Evolutionary conservation across 2,888 invertebrate genomes (phyloP).

Genomic region (Parnassius glacialis): DNA sequence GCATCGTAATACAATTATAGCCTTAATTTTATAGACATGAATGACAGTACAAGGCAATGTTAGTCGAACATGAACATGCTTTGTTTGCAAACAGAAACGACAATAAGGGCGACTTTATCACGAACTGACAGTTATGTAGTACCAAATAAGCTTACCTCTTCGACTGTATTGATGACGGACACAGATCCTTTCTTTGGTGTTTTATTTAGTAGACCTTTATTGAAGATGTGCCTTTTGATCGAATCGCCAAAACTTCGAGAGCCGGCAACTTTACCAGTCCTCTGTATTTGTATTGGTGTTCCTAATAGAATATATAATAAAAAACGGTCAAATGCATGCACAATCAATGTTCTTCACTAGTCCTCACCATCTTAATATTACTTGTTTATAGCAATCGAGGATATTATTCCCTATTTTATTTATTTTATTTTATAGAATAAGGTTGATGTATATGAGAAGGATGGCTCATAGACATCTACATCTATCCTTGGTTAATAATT

Average conservation of each 20-base stretch:
- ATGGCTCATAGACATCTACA: too few species aligned
- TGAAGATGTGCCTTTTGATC: conserved; percentile 92
- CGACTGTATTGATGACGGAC: conserved; percentile 58
- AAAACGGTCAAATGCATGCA: too few species aligned
- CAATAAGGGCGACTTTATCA: conserved; percentile 18
- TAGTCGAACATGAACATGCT: conserved; percentile 18
- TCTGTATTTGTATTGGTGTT: conserved; percentile 85
- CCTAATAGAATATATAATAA: conserved; percentile 57
- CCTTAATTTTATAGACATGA: conserved; percentile 17
- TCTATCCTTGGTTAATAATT: too few species aligned
- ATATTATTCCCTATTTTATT: too few species aligned
- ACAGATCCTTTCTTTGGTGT: conserved; percentile 76
- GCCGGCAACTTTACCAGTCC: conserved; percentile 81
- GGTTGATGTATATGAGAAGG: too few species aligned
- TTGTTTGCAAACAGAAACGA: conserved; percentile 17
- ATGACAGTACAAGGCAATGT: conserved; percentile 26
- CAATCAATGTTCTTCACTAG: too few species aligned
- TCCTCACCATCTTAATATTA: too few species aligned
- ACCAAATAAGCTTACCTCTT: conserved; percentile 51
- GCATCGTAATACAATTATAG: conserved; percentile 7
- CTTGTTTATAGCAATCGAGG: too few species aligned
- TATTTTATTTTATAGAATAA: too few species aligned
- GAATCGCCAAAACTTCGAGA: conserved; percentile 89
- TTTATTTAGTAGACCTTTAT: conserved; percentile 82
- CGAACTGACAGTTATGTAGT: conserved; percentile 24